Base-by-base conservation (phyloP, 2,113 vertebrate species). In the Symphodus melops region DNA sequence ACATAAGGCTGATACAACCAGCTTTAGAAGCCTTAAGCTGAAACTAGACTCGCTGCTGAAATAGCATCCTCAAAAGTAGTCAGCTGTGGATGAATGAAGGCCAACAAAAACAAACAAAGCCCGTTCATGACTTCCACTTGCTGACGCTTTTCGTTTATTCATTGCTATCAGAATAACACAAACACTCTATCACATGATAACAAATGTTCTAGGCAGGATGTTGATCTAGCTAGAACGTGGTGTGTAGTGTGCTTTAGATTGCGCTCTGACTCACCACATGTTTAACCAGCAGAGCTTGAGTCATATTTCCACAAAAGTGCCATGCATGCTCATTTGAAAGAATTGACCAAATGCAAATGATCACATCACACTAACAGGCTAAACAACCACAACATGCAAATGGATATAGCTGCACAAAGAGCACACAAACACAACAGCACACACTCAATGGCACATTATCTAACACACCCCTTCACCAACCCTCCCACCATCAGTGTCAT, bases 211-310 rank as follows among this genome's bases (percentile, higher is more conserved):
- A 51, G n/a, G 64, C 39, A 42, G 55, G 42, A 17, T 81, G 54
- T 44, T 68, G 25, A n/a, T 66, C 39, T 49, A 12, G n/a, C 6
- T 14, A 28, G 36, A 55, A 37, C n/a, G 21, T 52, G 9, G 14
- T 64, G n/a, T 54, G n/a, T 36, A 75, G 56, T 20, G 55, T 33
- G 16, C 36, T 13, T 6, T 23, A 67, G 28, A 61, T 63, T 70
- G 12, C 39, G 7, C 37, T 17, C 53, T 88, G 87, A 89, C 67
- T 88, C 89, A 88, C 28, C 1, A n/a, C 62, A 64, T 42, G 66
- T 60, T 36, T 17, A 19, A 51, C 61, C 57, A 44, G 37, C 51
- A 25, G 23, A 39, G 17, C 5, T 39, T 68, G 76, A 81, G 20
- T 71, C 83, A 72, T 44, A 48, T 19, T 44, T 7, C 25, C 56